Evolutionary conservation across 2,797 vertebrate species (phyloP), one percentile per base, ranked within the genome.

Genomic region (Tachyglossus aculeatus): DNA sequence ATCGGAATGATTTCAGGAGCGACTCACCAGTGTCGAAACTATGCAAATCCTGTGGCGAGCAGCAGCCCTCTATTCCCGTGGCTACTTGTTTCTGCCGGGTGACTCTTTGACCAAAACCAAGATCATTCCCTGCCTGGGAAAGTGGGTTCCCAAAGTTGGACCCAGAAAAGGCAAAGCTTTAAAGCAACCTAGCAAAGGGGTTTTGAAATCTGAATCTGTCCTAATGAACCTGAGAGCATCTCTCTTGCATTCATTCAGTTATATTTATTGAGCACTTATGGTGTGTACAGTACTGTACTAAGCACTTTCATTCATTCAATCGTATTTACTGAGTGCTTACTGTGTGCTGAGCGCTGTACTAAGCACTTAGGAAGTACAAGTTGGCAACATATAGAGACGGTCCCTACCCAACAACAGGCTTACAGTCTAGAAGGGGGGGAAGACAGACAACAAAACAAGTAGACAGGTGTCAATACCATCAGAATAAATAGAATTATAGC

Each of bases 21-120:
- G 72, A 74, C 71, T 80, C 72, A 51, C 72, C 87, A 71, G 54
- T 83, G 82, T 80, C 75, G 74, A 85, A 91, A 85, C 65, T 51
- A 59, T 61, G 79, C 74, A 86, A 86, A 88, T 86, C 81, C 75
- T 69, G 85, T 85, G 90, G 87, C 81, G 77, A 80, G 41, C 87
- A 77, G 71, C 52, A 69, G 73, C n/a, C n/a, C 88, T 83, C 65
- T 82, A 83, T 88, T 89, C 82, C 75, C 87, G 68, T 62, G 50
- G 47, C 45, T 78, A 36, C 60, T 4, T 75, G 74, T 70, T 82
- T 85, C 65, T 84, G 27, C 56, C 72, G 59, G 43, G 63, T 81
- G 74, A 81, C 78, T 83, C 66, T 53, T 65, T 69, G 66, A 58
- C 33, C 0, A 10, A 78, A 45, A 83, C 80, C 69, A 61, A 68